These are phyloP conservation scores for Oplegnathus fasciatus DNA, from an alignment of 2,113 vertebrate species.

Conservation along the genomic window DNA sequence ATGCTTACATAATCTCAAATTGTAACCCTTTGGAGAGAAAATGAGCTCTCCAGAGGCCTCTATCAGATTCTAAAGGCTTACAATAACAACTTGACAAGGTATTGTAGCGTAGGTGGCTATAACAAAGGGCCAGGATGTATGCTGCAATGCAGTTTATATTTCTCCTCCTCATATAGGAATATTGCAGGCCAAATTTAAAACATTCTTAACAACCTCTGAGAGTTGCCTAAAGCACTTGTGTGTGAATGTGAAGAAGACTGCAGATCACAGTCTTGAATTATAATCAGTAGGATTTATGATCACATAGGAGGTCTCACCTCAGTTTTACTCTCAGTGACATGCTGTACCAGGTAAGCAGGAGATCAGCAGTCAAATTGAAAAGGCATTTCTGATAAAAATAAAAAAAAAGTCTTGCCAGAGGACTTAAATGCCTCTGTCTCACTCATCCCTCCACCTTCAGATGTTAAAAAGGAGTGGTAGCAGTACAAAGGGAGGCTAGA, in stretches of 20 bases:
- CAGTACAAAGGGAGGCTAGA: constrained; percentile 49
- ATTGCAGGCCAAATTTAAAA: neutral
- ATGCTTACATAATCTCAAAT: constrained; percentile 47
- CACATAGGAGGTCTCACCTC: neutral
- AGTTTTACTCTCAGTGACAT: constrained; percentile 2
- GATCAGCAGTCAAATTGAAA: constrained; percentile 50
- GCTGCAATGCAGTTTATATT: constrained; percentile 3
- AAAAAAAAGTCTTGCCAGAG: constrained; percentile 31
- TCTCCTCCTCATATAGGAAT: neutral
- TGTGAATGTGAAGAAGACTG: neutral
- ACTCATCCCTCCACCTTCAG: constrained; percentile 38
- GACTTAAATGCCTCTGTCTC: constrained; percentile 45
- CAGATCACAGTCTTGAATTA: neutral
- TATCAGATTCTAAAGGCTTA: constrained; percentile 40
- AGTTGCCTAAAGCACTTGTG: neutral
- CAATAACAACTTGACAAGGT: constrained; percentile 50
- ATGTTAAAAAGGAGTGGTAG: constrained; percentile 40
- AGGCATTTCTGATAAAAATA: constrained; percentile 27
- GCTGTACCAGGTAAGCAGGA: constrained; percentile 14
- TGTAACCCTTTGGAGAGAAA: constrained; percentile 21
- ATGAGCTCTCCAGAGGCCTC: constrained; percentile 24
- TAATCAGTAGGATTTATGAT: constrained; percentile 28
- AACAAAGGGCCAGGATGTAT: neutral
- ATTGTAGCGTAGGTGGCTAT: constrained; percentile 20
- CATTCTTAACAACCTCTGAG: neutral